Conservation (phyloP, 2,888 invertebrate species). For the Podotricha telesiphe region DNA sequence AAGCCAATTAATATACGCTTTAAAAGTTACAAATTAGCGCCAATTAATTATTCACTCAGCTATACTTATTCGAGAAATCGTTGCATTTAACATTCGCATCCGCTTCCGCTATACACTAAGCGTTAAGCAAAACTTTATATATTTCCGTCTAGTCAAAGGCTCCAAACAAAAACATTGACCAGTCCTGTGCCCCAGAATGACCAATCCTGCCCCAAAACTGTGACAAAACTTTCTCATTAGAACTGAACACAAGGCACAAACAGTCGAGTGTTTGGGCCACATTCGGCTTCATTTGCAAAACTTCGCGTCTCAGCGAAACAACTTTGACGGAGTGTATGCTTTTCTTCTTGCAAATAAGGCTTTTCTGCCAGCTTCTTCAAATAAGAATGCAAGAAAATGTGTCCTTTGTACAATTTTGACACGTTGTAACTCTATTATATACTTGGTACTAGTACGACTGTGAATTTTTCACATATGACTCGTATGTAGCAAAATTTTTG, state of each 20-base stretch:
- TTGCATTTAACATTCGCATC: constrained; percentile 11
- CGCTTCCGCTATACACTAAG: constrained; percentile 5
- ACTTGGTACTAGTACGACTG: not conserved
- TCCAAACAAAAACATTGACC: constrained; percentile 18
- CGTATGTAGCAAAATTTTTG: no score
- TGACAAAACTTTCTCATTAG: constrained; percentile 26
- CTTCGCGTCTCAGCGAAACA: constrained; percentile 29
- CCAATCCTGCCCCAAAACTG: constrained; percentile 18
- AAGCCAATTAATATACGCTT: no score
- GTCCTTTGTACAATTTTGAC: constrained; percentile 17
- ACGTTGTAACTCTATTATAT: constrained; percentile 7
- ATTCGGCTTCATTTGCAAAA: constrained; percentile 34
- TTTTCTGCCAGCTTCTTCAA: constrained; percentile 24
- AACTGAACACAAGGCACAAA: constrained; percentile 26
- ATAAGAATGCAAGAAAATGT: constrained; percentile 12
- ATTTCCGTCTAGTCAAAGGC: constrained; percentile 3
- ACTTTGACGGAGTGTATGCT: constrained; percentile 22
- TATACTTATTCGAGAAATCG: not conserved
- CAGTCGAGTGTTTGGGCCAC: constrained; percentile 23
- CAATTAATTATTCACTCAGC: no score
- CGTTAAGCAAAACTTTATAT: constrained; percentile 11
- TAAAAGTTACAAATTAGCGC: no score
- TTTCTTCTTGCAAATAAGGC: constrained; percentile 24
- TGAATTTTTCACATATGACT: no score
- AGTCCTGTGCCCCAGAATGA: constrained; percentile 18